phyloP scores from a whole-genome alignment of 2,888 invertebrate genomes.

The Andrena marginata region DNA sequence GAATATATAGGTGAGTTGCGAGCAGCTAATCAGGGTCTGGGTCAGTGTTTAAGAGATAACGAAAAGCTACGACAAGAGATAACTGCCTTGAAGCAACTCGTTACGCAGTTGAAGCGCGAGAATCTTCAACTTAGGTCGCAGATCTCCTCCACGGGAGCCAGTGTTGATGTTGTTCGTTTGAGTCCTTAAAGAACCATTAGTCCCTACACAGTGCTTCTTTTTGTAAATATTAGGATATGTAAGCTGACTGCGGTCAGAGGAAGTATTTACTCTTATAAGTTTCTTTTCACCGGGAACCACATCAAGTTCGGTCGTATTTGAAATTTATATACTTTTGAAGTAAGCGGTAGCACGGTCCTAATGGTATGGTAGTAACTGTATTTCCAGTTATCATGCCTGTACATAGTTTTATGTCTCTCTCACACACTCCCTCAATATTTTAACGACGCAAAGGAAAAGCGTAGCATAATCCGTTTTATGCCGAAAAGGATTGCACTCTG shows the following conservation, averaged over 20 bases:
- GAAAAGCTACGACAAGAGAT: constrained; percentile 90
- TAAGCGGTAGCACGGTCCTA: constrained; percentile 44
- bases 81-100: constrained; percentile 90
- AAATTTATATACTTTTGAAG: constrained; percentile 16
- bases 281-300: constrained; percentile 33
- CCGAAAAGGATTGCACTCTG: constrained; percentile 9
- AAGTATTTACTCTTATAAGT: constrained; percentile 49
- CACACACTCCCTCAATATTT: neutral
- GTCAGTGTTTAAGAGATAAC: constrained; percentile 89
- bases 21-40: constrained; percentile 90
- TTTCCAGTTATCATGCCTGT: neutral
- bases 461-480: neutral
- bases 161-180: constrained; percentile 72
- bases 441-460: neutral
- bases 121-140: constrained; percentile 90
- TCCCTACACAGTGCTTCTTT: constrained; percentile 46
- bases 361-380: constrained; percentile 53
- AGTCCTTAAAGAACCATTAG: constrained; percentile 71
- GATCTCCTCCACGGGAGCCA: constrained; percentile 65
- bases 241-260: constrained; percentile 26
- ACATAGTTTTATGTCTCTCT: constrained; percentile 25
- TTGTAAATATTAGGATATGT: constrained; percentile 68
- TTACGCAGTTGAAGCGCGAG: constrained; percentile 91
- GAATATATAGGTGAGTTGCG: constrained; percentile 96
- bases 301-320: constrained; percentile 38